Conservation (phyloP, 2,113 vertebrate species). For the Pollimyrus isidori region DNA sequence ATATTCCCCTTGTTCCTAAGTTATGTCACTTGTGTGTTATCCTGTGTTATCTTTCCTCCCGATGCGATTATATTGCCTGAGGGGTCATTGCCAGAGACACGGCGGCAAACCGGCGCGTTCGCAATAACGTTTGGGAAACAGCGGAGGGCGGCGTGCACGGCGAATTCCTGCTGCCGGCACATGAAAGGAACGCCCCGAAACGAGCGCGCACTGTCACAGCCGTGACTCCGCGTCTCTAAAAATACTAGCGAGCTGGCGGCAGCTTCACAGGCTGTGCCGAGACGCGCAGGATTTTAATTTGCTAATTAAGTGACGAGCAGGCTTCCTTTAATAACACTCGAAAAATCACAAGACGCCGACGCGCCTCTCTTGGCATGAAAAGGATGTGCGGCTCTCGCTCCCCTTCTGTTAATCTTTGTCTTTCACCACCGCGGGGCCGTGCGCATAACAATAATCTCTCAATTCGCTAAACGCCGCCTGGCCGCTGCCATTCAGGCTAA, state of each 20-base stretch:
- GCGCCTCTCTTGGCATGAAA: conserved; percentile 19
- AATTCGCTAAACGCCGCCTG: background rate
- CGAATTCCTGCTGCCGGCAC: background rate
- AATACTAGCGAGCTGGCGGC: conserved; percentile 52
- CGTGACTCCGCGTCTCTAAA: conserved; percentile 50
- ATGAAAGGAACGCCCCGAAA: conserved; percentile 3
- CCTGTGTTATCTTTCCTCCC: background rate
- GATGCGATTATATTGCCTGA: background rate
- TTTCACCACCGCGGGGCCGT: background rate
- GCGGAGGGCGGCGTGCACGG: background rate
- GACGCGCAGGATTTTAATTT: conserved; percentile 37
- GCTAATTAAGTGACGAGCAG: conserved; percentile 57
- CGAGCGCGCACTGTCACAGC: background rate
- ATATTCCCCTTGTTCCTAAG: background rate
- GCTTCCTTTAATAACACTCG: conserved; percentile 33
- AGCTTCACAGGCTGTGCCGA: conserved; percentile 40
- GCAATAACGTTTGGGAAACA: background rate
- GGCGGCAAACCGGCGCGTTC: background rate
- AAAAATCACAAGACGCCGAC: conserved; percentile 21
- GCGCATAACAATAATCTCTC: conserved; percentile 9
- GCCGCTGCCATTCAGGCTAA: background rate
- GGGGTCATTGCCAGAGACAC: background rate
- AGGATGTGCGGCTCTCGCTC: conserved; percentile 14
- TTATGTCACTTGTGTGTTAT: background rate
- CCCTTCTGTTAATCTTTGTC: conserved; percentile 25